A percentile compares a stretch with the other conserved stretches of the same genome.
Conservation (phyloP, 1,140 invertebrate species). For the Bombus polaris region DNA sequence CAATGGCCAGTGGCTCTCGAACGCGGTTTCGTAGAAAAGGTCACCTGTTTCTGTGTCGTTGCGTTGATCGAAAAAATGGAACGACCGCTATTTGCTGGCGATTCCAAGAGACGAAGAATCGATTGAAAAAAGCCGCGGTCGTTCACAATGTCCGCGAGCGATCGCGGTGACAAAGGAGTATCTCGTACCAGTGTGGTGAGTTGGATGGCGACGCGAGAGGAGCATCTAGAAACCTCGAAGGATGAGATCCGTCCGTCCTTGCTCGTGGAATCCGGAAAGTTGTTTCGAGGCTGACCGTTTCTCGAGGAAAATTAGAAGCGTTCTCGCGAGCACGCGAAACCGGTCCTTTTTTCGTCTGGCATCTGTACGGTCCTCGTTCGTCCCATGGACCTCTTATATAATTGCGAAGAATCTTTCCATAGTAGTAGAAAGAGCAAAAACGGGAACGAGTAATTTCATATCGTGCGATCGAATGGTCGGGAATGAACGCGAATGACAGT, state of each 20-base stretch:
- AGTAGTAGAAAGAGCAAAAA: neutral
- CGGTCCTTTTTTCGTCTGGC: constrained; percentile 10
- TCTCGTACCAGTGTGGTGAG: constrained; percentile 70
- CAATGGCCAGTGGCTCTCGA: neutral
- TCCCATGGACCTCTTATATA: neutral
- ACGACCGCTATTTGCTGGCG: constrained; percentile 54
- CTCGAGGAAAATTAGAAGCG: constrained; percentile 35
- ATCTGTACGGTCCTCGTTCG: too few species aligned
- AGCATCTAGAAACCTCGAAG: constrained; percentile 68
- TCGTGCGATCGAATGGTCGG: neutral
- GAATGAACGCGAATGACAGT: constrained; percentile 48
- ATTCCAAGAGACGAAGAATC: constrained; percentile 14
- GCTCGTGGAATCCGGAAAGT: constrained; percentile 75
- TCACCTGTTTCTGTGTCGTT: too few species aligned
- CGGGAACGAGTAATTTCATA: neutral
- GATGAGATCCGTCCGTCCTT: constrained; percentile 73
- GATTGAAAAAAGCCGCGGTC: constrained; percentile 37
- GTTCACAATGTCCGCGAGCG: constrained; percentile 7
- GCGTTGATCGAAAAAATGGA: constrained; percentile 11
- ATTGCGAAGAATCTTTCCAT: neutral
- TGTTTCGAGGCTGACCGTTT: constrained; percentile 16
- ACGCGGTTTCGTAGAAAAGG: neutral
- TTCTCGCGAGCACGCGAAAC: neutral
- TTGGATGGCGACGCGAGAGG: constrained; percentile 56
- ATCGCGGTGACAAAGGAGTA: constrained; percentile 54